These are phyloP conservation scores for Butastur rufipennis DNA, from an alignment of 2,113 vertebrate genomes.

Conservation along the genomic window DNA sequence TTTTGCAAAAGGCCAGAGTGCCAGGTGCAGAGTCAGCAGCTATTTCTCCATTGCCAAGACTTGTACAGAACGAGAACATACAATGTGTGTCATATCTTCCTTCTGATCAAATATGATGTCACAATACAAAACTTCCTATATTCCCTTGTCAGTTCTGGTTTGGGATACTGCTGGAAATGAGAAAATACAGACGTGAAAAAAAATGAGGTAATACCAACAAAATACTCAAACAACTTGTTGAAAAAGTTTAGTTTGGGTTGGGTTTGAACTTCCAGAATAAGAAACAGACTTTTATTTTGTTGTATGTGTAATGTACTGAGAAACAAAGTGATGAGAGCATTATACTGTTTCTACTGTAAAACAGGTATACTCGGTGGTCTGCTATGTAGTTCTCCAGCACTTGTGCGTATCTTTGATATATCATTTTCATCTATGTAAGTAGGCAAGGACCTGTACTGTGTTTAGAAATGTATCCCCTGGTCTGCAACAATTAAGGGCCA, in stretches of 20 bases:
- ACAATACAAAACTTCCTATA: background rate
- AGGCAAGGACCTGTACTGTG: background rate
- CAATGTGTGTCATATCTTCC: background rate
- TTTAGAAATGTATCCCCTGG: background rate
- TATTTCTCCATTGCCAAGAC: background rate
- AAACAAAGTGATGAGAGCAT: background rate
- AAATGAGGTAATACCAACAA: background rate
- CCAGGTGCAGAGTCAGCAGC: rapidly evolving
- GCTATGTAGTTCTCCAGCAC: background rate
- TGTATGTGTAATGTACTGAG: background rate
- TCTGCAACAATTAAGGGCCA: background rate
- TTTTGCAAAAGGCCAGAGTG: background rate
- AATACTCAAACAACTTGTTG: background rate
- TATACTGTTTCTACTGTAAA: background rate
- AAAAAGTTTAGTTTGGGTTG: background rate
- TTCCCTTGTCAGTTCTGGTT: background rate
- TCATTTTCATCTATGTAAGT: background rate
- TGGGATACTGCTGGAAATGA: background rate
- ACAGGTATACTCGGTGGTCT: background rate
- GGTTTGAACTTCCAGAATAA: background rate
- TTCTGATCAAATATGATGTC: background rate
- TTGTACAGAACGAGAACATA: background rate
- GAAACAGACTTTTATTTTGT: background rate
- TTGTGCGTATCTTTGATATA: background rate
- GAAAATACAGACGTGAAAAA: background rate